Percentiles rank a stretch among this genome's conserved stretches.
phyloP scores from a whole-genome alignment of 2,888 invertebrate genomes.

The Zhuqinia jingwanae region DNA sequence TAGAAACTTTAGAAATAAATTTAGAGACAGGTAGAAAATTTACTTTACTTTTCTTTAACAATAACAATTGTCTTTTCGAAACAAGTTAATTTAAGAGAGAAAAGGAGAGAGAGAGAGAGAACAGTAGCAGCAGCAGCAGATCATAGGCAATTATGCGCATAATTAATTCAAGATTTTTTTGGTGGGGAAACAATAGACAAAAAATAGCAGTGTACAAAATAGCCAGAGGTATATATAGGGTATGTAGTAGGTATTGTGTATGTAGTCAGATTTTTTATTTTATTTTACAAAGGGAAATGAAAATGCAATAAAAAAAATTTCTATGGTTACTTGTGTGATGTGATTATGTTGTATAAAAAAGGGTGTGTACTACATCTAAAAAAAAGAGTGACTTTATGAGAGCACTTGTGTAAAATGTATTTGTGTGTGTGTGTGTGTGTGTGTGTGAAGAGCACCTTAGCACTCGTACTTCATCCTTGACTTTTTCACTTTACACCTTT shows the following conservation, averaged over 20 bases:
- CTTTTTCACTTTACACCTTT: slow-evolving; percentile 30
- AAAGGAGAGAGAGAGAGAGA: too few relatives aligned
- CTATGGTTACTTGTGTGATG: too few relatives aligned
- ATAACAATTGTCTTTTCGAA: not conserved
- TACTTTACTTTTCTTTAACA: not conserved
- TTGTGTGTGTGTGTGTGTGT: too few relatives aligned
- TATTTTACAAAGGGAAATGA: not conserved
- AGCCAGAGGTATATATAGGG: not conserved
- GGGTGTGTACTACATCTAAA: too few relatives aligned
- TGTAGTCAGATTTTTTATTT: too few relatives aligned
- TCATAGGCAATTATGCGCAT: slow-evolving; percentile 42
- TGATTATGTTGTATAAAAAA: not conserved
- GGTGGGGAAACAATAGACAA: not conserved
- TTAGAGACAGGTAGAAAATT: not conserved
- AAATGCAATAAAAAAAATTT: too few relatives aligned
- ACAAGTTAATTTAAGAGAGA: not conserved
- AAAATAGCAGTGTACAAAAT: not conserved
- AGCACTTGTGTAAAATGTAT: not conserved
- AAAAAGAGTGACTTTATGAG: too few relatives aligned
- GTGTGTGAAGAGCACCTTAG: too few relatives aligned
- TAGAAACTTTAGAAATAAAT: too few relatives aligned
- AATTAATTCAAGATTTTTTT: slow-evolving; percentile 40
- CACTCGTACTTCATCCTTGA: not conserved
- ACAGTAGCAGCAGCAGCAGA: too few relatives aligned
- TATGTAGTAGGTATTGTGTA: not conserved